Evolutionary conservation across 2,113 vertebrate genomes (phyloP).

Genomic region (Xiphorhynchus elegans): DNA sequence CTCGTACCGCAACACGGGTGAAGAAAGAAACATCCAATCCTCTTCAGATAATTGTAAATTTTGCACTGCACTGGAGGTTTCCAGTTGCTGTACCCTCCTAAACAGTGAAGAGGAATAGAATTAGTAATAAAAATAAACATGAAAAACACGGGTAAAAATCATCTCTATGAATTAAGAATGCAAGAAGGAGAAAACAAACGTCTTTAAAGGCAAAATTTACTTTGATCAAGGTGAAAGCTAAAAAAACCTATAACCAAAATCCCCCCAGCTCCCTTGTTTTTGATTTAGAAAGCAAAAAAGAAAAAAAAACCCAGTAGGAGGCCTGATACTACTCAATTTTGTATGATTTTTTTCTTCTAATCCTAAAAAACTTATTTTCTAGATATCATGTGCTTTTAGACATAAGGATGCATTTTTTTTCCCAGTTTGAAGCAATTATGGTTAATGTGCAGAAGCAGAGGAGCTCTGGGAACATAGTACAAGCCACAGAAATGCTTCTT

Average conservation of each 20-base stretch:
- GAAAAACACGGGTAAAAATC: background rate
- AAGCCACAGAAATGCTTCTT: background rate
- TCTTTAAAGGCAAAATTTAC: background rate
- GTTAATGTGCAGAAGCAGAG: background rate
- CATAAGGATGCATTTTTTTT: background rate
- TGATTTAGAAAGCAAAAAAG: background rate
- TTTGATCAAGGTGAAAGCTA: background rate
- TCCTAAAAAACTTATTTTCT: background rate
- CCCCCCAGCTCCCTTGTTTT: background rate
- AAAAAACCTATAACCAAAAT: background rate
- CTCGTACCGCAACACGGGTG: slow-evolving; percentile 79
- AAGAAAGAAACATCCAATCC: slow-evolving; percentile 84
- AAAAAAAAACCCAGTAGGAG: background rate
- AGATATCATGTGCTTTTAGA: background rate
- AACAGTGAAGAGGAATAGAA: background rate
- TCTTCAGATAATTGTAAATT: slow-evolving; percentile 79
- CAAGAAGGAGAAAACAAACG: background rate
- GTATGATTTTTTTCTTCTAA: background rate
- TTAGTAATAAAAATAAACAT: background rate
- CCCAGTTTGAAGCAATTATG: background rate
- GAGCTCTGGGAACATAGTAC: background rate
- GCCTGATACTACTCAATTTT: background rate
- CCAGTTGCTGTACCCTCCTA: slow-evolving; percentile 79
- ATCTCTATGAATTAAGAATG: background rate
- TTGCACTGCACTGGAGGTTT: slow-evolving; percentile 80